A percentile compares a stretch with the other conserved stretches of the same genome.
phyloP scores from a whole-genome alignment of 1,140 invertebrate genomes.

The Himalopsyche phryganea region DNA sequence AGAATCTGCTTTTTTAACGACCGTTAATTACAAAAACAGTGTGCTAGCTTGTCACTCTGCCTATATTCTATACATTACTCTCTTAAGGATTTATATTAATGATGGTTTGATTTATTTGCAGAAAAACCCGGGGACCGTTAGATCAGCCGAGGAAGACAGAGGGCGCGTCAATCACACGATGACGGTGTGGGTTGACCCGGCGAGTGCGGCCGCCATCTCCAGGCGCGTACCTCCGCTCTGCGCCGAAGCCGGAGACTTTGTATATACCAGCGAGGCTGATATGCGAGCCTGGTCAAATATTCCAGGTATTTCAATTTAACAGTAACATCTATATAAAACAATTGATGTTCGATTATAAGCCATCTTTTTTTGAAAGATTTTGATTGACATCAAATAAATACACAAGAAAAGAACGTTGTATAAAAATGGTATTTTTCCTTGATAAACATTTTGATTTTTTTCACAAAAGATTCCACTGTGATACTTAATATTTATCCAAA shows the following conservation, averaged over 20 bases:
- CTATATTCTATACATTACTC: no score
- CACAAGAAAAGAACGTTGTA: no score
- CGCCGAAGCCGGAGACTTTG: conserved; percentile 68
- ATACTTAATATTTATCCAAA: no score
- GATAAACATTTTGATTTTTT: no score
- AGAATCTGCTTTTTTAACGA: no score
- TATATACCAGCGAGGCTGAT: conserved; percentile 75
- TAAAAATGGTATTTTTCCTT: no score
- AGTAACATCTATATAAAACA: background rate
- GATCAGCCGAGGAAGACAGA: conserved; percentile 85
- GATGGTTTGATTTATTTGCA: conserved; percentile 39
- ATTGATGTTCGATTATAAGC: no score
- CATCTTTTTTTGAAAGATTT: no score
- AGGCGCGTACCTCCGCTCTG: conserved; percentile 72
- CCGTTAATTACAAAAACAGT: no score
- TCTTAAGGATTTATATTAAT: background rate
- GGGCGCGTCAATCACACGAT: conserved; percentile 76
- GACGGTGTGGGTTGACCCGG: conserved; percentile 68
- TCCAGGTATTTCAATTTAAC: conserved; percentile 58
- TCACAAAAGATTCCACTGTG: no score
- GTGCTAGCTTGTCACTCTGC: no score
- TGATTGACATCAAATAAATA: no score
- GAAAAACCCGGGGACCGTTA: conserved; percentile 79
- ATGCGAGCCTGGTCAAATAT: conserved; percentile 71
- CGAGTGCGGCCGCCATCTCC: conserved; percentile 67